phyloP scores from a whole-genome alignment of 2,113 vertebrate species.

The Alaudala cheleensis region DNA sequence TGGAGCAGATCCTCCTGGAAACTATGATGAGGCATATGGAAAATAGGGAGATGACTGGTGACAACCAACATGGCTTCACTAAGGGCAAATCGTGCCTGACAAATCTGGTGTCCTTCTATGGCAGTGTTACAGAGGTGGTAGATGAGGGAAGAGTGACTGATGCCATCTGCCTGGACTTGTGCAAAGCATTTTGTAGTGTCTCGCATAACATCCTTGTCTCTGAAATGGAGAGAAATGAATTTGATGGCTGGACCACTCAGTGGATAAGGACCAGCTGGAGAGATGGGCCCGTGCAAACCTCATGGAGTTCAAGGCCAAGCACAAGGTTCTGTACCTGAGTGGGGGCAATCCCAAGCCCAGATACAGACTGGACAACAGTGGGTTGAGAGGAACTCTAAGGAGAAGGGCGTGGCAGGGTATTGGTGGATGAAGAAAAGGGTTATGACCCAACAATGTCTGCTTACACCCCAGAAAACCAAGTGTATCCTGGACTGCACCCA shows the following conservation, averaged over 20 bases:
- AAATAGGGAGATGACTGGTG: background rate
- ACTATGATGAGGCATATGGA: background rate
- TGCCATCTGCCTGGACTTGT: background rate
- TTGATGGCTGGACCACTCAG: background rate
- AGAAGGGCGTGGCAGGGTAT: background rate
- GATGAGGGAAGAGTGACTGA: background rate
- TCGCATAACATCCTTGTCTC: background rate
- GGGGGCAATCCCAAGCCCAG: background rate
- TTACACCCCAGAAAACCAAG: background rate
- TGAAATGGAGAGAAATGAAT: background rate
- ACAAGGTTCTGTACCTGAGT: background rate
- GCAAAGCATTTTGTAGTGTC: background rate
- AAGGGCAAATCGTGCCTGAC: background rate
- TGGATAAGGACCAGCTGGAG: background rate
- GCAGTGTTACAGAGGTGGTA: background rate
- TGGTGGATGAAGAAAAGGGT: background rate
- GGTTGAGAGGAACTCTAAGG: background rate
- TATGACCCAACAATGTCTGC: background rate
- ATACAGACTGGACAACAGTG: background rate
- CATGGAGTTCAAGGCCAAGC: background rate
- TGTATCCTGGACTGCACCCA: background rate
- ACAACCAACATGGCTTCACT: background rate
- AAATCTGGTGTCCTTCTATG: background rate
- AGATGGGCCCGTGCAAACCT: fast-evolving
- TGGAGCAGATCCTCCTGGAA: background rate